Evolutionary conservation across 2,113 vertebrate species (phyloP).

Genomic region (Gorsachius goisagi): DNA sequence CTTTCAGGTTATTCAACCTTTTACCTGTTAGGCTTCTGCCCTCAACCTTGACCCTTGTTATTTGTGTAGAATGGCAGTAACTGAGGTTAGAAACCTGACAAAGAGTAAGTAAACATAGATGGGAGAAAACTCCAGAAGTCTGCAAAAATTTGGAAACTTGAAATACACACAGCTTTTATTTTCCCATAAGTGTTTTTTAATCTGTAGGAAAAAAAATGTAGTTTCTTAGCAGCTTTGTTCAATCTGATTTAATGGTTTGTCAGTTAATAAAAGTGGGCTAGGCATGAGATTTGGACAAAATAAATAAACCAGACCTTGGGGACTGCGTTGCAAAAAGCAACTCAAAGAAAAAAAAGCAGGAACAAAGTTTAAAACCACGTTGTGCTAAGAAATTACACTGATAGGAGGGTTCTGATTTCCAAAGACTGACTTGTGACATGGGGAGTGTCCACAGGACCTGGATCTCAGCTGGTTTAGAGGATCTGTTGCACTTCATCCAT

Average conservation of each 20-base stretch:
- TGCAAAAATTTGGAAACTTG: slow-evolving; percentile 14
- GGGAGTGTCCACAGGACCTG: background rate
- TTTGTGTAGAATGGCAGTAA: slow-evolving; percentile 79
- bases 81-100: slow-evolving; percentile 80
- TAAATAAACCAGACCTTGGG: background rate
- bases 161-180: slow-evolving; percentile 26
- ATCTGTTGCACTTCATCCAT: background rate
- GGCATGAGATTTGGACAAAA: background rate
- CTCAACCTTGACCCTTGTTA: slow-evolving; percentile 82
- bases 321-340: background rate
- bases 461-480: background rate
- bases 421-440: background rate
- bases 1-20: slow-evolving; percentile 88
- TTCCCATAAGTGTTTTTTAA: background rate
- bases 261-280: background rate
- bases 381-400: background rate
- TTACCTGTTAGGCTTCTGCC: slow-evolving; percentile 77
- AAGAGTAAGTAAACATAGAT: slow-evolving; percentile 66
- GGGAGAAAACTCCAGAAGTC: slow-evolving; percentile 51
- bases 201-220: background rate
- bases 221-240: slow-evolving; percentile 12
- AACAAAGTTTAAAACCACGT: background rate
- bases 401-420: background rate
- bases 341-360: background rate
- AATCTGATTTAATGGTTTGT: background rate